phyloP scores from a whole-genome alignment of 35 echinoderm and acorn worm species.

The Acanthaster planci region DNA sequence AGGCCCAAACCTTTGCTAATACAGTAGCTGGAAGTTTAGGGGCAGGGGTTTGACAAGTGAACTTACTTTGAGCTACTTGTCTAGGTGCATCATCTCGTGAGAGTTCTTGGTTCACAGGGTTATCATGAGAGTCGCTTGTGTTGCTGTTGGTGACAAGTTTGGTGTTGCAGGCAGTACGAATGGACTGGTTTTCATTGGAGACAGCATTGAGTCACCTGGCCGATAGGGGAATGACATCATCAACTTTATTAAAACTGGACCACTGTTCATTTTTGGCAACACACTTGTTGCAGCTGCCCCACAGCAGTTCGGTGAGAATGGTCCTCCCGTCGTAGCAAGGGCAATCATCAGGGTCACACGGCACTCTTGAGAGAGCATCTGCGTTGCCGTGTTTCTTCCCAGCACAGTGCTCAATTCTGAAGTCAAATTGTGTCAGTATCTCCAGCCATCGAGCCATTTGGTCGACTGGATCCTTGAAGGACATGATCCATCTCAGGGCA shows the following conservation, averaged over 20 bases:
- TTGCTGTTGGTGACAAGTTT: too few species aligned
- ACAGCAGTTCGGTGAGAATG: conserved; percentile 16
- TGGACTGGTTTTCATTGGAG: not conserved
- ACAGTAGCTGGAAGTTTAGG: not conserved
- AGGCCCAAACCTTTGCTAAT: too few species aligned
- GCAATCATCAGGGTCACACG: conserved; percentile 42
- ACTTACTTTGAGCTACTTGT: not conserved
- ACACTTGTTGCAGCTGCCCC: conserved; percentile 26
- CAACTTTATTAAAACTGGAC: conserved; percentile 30
- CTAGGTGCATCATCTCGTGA: too few species aligned
- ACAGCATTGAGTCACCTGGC: not conserved
- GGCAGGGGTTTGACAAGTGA: not conserved
- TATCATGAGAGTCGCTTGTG: too few species aligned
- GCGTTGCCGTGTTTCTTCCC: conserved; percentile 48
- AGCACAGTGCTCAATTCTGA: conserved; percentile 47
- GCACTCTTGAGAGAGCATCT: too few species aligned
- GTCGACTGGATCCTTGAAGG: too few species aligned
- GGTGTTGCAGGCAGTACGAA: too few species aligned
- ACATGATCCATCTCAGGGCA: too few species aligned
- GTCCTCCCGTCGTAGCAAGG: conserved; percentile 28
- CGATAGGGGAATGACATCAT: conserved; percentile 12
- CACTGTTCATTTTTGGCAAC: conserved; percentile 25
- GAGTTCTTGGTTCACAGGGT: too few species aligned
- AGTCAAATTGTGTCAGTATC: conserved; percentile 28
- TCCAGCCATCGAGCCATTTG: conserved; percentile 60